phyloP scores from a whole-genome alignment of 2,888 invertebrate species.

The Cantharis flavilabris region DNA sequence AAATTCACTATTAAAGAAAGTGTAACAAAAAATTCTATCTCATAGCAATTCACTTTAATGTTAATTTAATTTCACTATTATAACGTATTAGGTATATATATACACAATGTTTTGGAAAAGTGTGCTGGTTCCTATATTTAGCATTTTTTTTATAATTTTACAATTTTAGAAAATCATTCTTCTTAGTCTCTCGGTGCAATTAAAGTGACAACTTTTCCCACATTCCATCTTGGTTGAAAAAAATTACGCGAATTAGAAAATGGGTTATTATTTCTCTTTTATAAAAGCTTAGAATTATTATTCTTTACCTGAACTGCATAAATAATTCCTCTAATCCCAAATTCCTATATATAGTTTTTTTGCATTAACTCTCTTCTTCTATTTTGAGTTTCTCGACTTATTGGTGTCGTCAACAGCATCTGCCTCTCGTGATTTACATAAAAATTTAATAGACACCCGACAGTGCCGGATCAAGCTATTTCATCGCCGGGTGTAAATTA shows the following conservation, averaged over 20 bases:
- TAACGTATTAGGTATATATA: neutral
- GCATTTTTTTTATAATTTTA: neutral
- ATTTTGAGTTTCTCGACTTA: too few species aligned
- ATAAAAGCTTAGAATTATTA: neutral
- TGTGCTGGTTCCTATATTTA: neutral
- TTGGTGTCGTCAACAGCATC: too few species aligned
- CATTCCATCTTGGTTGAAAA: neutral
- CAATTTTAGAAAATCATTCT: neutral
- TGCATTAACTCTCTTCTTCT: too few species aligned
- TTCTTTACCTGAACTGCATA: neutral
- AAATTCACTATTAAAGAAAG: slow-evolving; percentile 22
- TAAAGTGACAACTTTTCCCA: neutral
- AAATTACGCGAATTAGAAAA: neutral
- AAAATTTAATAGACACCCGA: neutral
- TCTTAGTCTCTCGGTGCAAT: neutral
- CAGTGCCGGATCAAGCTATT: too few species aligned
- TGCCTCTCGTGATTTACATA: neutral
- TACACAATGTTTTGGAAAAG: neutral
- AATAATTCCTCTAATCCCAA: neutral
- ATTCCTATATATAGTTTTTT: too few species aligned
- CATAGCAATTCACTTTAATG: slow-evolving; percentile 5
- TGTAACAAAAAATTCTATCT: slow-evolving; percentile 8
- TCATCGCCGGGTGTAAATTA: too few species aligned
- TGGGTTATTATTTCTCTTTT: neutral
- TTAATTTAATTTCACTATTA: slow-evolving; percentile 5